Conservation (phyloP, 2,113 vertebrate species). For the Balaeniceps rex region DNA sequence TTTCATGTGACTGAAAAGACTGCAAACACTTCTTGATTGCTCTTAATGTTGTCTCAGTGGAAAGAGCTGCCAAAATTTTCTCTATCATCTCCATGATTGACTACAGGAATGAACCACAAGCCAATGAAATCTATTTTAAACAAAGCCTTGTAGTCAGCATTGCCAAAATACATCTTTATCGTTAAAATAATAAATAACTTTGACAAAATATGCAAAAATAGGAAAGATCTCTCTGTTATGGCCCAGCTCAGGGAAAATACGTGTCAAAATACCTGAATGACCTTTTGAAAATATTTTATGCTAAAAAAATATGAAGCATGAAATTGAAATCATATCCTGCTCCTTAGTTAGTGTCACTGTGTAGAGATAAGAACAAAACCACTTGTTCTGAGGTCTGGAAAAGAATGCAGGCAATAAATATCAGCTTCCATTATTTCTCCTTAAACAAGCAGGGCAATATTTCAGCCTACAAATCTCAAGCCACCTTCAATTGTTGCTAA, state of each 20-base stretch:
- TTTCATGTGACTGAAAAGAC: background rate
- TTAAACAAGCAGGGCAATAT: background rate
- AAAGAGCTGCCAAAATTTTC: conserved; percentile 30
- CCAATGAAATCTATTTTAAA: conserved; percentile 48
- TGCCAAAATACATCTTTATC: conserved; percentile 44
- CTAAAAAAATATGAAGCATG: background rate
- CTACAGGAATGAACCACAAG: conserved; percentile 11
- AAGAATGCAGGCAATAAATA: background rate
- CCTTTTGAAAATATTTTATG: background rate
- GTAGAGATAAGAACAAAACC: background rate
- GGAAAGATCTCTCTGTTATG: background rate
- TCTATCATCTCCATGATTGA: conserved; percentile 17
- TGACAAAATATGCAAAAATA: conserved; percentile 14
- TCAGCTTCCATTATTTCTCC: background rate
- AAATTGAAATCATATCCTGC: background rate
- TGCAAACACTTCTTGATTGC: conserved; percentile 20
- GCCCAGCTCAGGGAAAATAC: background rate
- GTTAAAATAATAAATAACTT: conserved; percentile 41
- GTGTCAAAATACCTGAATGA: conserved; percentile 14
- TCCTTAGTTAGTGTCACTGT: background rate
- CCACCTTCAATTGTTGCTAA: background rate
- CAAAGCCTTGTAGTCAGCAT: background rate
- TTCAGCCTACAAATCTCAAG: background rate
- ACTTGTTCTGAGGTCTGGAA: background rate
- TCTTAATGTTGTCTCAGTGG: background rate